Conservation (phyloP, 2,113 vertebrate species). For the Coreoperca whiteheadi region DNA sequence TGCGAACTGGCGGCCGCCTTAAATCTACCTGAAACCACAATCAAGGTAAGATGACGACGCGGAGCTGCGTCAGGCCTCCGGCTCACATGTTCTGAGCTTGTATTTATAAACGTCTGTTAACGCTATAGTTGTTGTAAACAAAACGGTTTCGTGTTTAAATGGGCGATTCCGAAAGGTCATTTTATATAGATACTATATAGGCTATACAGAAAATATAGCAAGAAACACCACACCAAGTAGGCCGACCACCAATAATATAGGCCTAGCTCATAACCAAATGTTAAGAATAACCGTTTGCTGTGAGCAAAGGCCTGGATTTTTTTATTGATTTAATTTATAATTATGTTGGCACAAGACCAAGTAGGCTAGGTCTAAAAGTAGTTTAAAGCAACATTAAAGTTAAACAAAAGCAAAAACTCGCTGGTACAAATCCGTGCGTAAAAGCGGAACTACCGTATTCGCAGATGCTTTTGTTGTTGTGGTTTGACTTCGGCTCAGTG, state of each 20-base stretch:
- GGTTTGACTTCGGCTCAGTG: background rate
- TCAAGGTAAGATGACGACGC: conserved; percentile 89
- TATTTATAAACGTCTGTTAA: background rate
- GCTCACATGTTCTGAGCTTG: background rate
- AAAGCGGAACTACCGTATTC: conserved; percentile 32
- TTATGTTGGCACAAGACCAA: background rate
- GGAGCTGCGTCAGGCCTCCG: conserved; percentile 1
- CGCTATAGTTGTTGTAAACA: background rate
- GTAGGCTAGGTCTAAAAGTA: background rate
- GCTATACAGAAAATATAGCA: background rate
- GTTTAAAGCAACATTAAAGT: background rate
- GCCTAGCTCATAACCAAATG: background rate
- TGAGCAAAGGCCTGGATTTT: background rate
- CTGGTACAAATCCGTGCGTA: conserved; percentile 4
- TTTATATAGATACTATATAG: too few species aligned
- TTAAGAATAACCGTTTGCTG: background rate
- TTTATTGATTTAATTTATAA: too few species aligned
- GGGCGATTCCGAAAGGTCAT: background rate
- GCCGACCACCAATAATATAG: background rate
- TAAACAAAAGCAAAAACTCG: background rate
- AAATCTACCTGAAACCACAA: conserved; percentile 98
- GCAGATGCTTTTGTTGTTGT: conserved; percentile 6
- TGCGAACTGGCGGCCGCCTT: conserved; percentile 96
- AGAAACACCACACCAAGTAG: background rate
- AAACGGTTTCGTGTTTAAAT: background rate